Base-by-base conservation (phyloP, 2,888 invertebrate species). In the Drosophila rubida region DNA sequence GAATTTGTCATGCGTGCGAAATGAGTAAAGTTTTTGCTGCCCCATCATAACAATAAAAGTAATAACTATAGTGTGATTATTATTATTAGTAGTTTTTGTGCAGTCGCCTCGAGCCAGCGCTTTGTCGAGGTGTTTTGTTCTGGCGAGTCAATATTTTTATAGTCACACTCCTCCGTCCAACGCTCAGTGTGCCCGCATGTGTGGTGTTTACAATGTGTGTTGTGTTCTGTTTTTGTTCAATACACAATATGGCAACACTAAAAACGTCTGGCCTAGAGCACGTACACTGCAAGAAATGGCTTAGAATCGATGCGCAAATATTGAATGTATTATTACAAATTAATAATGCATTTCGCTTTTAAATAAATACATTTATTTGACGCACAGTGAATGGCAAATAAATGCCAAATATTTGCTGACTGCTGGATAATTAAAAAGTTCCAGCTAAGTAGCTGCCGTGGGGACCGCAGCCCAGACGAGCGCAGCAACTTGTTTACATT, bases 1-100 rank as follows among this genome's bases (percentile, higher is more conserved):
- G 23, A 57, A 59, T 41, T 27, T 45, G 75, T 82, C 85, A 78
- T 45, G 55, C 42, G 42, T 66, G 57, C 68, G 48, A 76, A 83
- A 86, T 86, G 81, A 76, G 77, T 75, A 82, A 84, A 87, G 66
- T 87, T 87, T 69, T 55, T 68, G 64, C 63, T 22, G 13, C 42
- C 32, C 14, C 54, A 74, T 69, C 76, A 57, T 48, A 59, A 42
- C 42, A 62, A 46, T 48, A 42, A 53, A 22, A 53, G 51, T 22
- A 53, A 60, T 60, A 71, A 71, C 59, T 60, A 59, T 44, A 30
- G 63, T 71, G 65, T 72, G 75, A 70, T 67, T 68, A 66, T 70
- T 73, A 55, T 76, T 71, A 62, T 58, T 72, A 62, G 49, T 53
- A 14, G 46, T 46, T 44, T 50, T 48, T 59, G 9, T 13, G 39